phyloP scores from a whole-genome alignment of 2,797 vertebrate genomes.

The Podarcis lilfordi region DNA sequence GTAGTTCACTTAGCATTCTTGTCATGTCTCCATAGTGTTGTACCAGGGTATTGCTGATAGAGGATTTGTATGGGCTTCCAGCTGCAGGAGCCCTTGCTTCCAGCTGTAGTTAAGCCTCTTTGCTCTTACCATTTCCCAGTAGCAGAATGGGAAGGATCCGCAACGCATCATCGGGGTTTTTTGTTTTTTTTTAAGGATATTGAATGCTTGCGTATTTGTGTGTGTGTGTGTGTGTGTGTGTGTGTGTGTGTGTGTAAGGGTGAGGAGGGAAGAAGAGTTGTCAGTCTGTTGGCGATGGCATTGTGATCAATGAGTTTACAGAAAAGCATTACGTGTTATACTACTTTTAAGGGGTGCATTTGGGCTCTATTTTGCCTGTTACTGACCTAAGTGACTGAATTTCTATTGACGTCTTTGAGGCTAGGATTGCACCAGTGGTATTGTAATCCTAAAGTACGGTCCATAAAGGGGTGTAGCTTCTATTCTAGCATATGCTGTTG shows the following conservation, averaged over 20 bases:
- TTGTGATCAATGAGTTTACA: conserved; percentile 32
- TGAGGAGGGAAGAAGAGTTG: conserved; percentile 1
- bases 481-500: conserved; percentile 35
- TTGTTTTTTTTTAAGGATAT: conserved; percentile 39
- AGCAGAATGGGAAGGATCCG: conserved; percentile 40
- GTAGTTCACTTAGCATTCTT: background rate
- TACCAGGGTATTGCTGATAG: conserved; percentile 26
- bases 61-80: conserved; percentile 26
- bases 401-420: background rate
- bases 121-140: conserved; percentile 42
- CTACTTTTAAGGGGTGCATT: background rate
- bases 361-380: background rate
- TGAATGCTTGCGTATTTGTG: conserved; percentile 16
- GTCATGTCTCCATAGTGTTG: background rate
- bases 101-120: conserved; percentile 13
- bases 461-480: conserved; percentile 42
- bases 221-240: no score
- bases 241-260: no score
- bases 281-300: background rate
- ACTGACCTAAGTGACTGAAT: background rate
- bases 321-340: conserved; percentile 15
- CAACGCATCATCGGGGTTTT: conserved; percentile 48
- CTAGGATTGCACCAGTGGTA: conserved; percentile 19
- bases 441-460: conserved; percentile 45
- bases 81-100: background rate